Evolutionary conservation across 2,888 invertebrate genomes (phyloP).

Genomic region (Limnephilus marmoratus): DNA sequence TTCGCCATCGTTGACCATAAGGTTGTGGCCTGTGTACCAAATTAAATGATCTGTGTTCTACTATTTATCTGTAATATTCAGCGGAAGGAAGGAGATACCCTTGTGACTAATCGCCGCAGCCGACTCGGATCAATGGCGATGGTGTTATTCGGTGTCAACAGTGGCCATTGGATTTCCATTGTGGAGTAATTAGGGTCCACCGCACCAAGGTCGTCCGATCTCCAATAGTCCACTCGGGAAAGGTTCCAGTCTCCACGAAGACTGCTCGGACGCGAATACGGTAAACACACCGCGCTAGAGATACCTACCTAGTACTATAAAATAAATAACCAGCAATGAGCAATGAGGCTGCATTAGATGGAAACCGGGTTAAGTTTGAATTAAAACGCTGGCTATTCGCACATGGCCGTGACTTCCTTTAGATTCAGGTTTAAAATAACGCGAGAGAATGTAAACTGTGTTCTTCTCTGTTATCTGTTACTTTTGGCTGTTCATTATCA

Average conservation of each 20-base stretch:
- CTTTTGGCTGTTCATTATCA: background rate
- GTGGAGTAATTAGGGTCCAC: background rate
- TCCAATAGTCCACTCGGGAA: background rate
- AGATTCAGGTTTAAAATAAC: slow-evolving; percentile 2
- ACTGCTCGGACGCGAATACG: background rate
- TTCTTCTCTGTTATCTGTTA: background rate
- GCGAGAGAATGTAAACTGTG: background rate
- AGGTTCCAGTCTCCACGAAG: background rate
- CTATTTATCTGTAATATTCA: no score
- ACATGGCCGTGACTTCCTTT: slow-evolving; percentile 25
- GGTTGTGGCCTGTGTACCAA: background rate
- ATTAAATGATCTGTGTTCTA: background rate
- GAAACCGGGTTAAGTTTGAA: slow-evolving; percentile 25
- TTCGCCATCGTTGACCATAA: background rate
- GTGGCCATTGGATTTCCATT: background rate
- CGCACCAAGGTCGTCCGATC: background rate
- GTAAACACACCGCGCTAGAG: background rate
- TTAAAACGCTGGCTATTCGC: slow-evolving; percentile 9
- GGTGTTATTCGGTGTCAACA: background rate
- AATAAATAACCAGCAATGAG: background rate
- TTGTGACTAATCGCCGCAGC: background rate
- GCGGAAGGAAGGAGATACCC: background rate
- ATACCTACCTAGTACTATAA: background rate
- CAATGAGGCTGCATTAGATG: slow-evolving; percentile 9
- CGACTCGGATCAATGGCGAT: background rate